Base-by-base conservation (phyloP, 2,888 invertebrate species). In the Napeogenes sylphis region DNA sequence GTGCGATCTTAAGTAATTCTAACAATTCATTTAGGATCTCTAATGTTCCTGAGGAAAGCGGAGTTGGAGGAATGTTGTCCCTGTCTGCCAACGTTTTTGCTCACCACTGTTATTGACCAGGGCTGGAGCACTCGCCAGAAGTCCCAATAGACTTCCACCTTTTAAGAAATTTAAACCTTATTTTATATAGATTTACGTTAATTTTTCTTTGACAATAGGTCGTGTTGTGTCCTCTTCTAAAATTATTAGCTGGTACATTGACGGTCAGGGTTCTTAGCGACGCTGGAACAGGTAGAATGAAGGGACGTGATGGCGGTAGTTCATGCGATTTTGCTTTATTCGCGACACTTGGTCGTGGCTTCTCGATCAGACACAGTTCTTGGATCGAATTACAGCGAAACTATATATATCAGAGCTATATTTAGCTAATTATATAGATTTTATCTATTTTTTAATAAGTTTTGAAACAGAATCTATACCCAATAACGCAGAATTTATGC, bases 41-140 rank as follows among this genome's bases (percentile, higher is more conserved):
- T 82, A 81, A 82, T 79, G 76, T 77, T 75, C 74, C 75, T 75
- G 70, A 68, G 73, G 77, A 73, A 73, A 71, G 73, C 72, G 71
- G 71, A 72, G 76, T 71, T 68, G 76, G 70, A 74, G 78, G 89
- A 89, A 88, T 89, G 89, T 77, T 79, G 86, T 76, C 75, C 73
- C 70, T 73, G 84, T 83, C 86, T 83, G 83, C 81, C 62, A 70
- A 73, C 70, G 84, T 90, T 90, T 90, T 90, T 90, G 87, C 84
- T 72, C 70, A 73, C 78, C 80, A 71, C 79, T 74, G 81, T 82
- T 87, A 83, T 82, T 85, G 85, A 84, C 85, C 82, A 84, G 61
- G 53, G 14, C 2, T 4, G 4, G 4, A 10, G 14, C 35, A 14
- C 4, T 35, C 32, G 21, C 45, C 61, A 62, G 69, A 73, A 42